Evolutionary conservation across 1,140 invertebrate species (phyloP), one percentile per base, ranked within the genome.

Genomic region (Achroia grisella): DNA sequence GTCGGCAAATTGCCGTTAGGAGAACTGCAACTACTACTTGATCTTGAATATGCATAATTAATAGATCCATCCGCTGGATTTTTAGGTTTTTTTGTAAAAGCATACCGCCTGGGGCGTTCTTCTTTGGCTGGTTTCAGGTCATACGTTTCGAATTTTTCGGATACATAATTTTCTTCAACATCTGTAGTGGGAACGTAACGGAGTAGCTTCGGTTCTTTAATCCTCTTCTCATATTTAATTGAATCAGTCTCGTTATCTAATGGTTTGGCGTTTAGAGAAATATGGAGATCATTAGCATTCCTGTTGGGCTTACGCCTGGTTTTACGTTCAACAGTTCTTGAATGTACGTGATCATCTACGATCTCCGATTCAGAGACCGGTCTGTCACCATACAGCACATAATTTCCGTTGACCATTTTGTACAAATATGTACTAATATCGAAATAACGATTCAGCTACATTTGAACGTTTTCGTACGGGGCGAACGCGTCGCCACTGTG

Each of bases 381-480:
- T 43, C 67, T 64, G 54, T 85, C 81, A 9, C 81, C 78, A 52
- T 85, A 85, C 34, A 85, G 36, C 11, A 81, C 61, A 39, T 85
- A 85, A 48, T 85, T 82, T 4, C 81, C 78, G 50, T 82, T 85
- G 27, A 85, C 81, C 81, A 85, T 85, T 61, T 68, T 79, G 55
- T 23, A 23, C 2, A 23, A 23, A 6, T 2, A 3, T 23, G 17
- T 23, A 6, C 17, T 23, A 23, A 23, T 23, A 2, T 6, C 17
- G 35, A 37, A n/a, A 8, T 37, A 17, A 17, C n/a, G 15, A 37
- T 37, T 6, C 10, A 15, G 14, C 35, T 37, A 37, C 35, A 37
- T 37, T 37, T 23, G 35, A 37, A 37, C 6, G 35, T 37, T n/a
- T 23, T 31, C 3, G 30, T 15, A n/a, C n/a, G 1, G 6, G 35